These are phyloP conservation scores for Stigmatopora nigra DNA, from an alignment of 2,113 vertebrate genomes.

Conservation along the genomic window DNA sequence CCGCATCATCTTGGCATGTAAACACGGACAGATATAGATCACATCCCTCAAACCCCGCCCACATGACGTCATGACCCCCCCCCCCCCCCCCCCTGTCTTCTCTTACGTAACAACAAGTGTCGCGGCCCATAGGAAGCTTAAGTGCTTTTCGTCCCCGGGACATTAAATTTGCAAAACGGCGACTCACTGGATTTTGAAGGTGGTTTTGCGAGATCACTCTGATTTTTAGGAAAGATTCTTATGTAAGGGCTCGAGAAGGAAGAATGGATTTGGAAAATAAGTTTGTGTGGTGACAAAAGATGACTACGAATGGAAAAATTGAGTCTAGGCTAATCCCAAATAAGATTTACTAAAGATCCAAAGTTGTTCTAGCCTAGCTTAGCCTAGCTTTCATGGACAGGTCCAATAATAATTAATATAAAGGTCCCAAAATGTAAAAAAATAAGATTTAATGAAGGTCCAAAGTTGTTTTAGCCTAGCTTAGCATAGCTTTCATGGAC, in stretches of 20 bases:
- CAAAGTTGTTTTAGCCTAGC: conserved; percentile 29
- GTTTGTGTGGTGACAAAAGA: conserved; percentile 17
- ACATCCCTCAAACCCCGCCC: conserved; percentile 9
- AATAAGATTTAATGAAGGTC: not conserved
- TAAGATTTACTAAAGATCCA: not conserved
- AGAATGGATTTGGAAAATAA: conserved; percentile 16
- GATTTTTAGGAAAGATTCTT: conserved; percentile 57
- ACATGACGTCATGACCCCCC: conserved; percentile 12
- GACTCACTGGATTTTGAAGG: not conserved
- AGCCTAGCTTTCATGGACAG: not conserved
- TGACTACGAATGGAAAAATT: conserved; percentile 3
- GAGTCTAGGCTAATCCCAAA: not conserved
- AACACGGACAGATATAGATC: conserved; percentile 32
- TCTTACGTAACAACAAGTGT: not conserved
- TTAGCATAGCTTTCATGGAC: not conserved
- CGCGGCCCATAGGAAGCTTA: not conserved
- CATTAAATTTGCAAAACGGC: not conserved
- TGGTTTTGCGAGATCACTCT: conserved; percentile 3
- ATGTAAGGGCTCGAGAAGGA: conserved; percentile 58
- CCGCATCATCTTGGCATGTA: conserved; percentile 14
- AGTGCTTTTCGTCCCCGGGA: not conserved
- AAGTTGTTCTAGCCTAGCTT: conserved; percentile 29
- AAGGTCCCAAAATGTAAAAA: not conserved
- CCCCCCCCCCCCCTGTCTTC: no score
- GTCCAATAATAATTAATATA: not conserved